phyloP scores from a whole-genome alignment of 2,888 invertebrate genomes.

The Heliconius aoede region DNA sequence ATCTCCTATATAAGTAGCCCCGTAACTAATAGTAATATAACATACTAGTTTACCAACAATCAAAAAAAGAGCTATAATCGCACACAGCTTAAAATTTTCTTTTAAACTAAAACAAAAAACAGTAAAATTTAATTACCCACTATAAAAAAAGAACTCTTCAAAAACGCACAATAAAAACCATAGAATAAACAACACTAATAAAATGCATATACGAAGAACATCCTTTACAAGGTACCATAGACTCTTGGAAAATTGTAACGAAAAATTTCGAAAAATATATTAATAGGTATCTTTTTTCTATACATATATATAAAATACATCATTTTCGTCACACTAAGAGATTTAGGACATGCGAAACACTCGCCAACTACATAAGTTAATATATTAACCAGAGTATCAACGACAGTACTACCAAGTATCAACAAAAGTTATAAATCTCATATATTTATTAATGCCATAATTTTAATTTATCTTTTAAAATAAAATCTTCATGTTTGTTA shows the following conservation, averaged over 20 bases:
- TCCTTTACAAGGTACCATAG: constrained; percentile 30
- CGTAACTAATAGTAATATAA: background rate
- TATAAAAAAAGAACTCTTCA: constrained; percentile 13
- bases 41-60: background rate
- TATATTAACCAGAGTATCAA: constrained; percentile 50
- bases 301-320: constrained; percentile 68
- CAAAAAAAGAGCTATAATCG: background rate
- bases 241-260: constrained; percentile 50
- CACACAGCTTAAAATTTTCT: background rate
- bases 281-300: constrained; percentile 51
- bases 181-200: constrained; percentile 5
- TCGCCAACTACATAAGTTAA: constrained; percentile 35
- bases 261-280: constrained; percentile 72
- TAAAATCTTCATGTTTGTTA: no score
- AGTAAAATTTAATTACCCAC: background rate
- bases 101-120: background rate
- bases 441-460: background rate
- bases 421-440: background rate
- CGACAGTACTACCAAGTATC: constrained; percentile 6
- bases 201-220: constrained; percentile 30
- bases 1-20: background rate
- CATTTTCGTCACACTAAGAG: constrained; percentile 56
- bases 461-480: background rate
- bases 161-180: constrained; percentile 29
- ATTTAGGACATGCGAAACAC: constrained; percentile 49